Evolutionary conservation across 2,888 invertebrate species (phyloP).

Genomic region (Agonum fuliginosum): DNA sequence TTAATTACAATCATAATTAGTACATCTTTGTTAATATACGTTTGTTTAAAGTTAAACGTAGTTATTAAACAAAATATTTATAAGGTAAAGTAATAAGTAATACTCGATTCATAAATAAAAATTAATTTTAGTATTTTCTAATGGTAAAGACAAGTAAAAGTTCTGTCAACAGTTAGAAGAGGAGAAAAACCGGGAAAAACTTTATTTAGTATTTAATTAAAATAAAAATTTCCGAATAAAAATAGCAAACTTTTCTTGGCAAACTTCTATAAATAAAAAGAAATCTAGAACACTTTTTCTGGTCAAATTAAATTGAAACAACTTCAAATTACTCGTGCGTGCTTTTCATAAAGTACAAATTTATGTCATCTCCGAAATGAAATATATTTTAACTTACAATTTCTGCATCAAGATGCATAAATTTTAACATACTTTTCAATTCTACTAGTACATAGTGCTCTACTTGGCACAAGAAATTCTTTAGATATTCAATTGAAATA

Average conservation of each 20-base stretch:
- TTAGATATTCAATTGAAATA: conserved; percentile 25
- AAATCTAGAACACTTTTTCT: not conserved
- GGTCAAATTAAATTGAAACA: conserved; percentile 19
- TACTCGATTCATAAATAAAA: too few relatives aligned
- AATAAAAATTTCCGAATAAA: too few relatives aligned
- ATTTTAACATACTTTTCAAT: conserved; percentile 41
- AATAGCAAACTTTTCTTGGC: not conserved
- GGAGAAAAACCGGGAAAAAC: too few relatives aligned
- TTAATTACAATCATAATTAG: too few relatives aligned
- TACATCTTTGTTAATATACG: too few relatives aligned
- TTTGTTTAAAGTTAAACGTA: too few relatives aligned
- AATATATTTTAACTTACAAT: conserved; percentile 13
- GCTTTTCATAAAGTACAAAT: conserved; percentile 12
- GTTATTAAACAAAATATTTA: too few relatives aligned
- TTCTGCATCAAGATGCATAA: conserved; percentile 15
- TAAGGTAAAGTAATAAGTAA: too few relatives aligned
- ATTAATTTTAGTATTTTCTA: too few relatives aligned
- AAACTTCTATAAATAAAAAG: not conserved
- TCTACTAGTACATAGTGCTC: conserved; percentile 22
- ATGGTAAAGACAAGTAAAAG: not conserved
- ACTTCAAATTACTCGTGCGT: not conserved
- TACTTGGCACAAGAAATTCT: conserved; percentile 44
- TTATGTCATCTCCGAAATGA: not conserved
- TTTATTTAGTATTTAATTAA: too few relatives aligned
- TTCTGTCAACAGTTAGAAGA: not conserved